Base-by-base conservation (phyloP, 2,888 invertebrate species). In the Xestia xanthographa region DNA sequence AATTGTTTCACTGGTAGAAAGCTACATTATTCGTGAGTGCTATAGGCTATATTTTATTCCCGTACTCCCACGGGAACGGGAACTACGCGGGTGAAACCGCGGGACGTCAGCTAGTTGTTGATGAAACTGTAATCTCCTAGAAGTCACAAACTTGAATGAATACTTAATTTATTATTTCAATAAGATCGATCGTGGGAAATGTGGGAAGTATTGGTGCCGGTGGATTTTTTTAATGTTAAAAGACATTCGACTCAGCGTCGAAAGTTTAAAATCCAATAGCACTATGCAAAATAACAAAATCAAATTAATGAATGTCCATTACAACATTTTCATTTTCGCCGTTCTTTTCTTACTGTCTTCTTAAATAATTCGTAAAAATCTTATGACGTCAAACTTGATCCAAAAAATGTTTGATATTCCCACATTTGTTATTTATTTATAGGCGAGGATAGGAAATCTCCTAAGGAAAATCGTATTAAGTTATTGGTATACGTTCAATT, bases 381-480 rank as follows among this genome's bases (percentile, higher is more conserved):
- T 20, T 48, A 45, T 38, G 20, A 58, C 65, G 29, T 43, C 29
- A 43, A 76, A 26, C 43, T 26, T 17, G 11, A 26, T 17, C 26
- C 8, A 41, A 50, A 9, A 29, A 41, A 38, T 45, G 12, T n/a
- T 62, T 62, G 17, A 43, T 41, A 60, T 75, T 26, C n/a, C 22
- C 9, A 29, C n/a, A 41, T 41, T 6, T 0, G 20, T 8, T 53
- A n/a, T 50, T 66, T 66, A 76, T 50, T 50, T 50, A 22, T 29
- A 50, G 34, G n/a, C 43, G 29, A 20, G 12, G 5, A 67, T 63
- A 56, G 9, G 11, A 48, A 38, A 3, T 53, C 22, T 41, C 66
- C 2, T 14, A 17, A 68, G 26, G 17, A 58, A 73, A 79, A 67
- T 79, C 20, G n/a, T 53, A 62, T 1, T 3, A n/a, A 38, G n/a